Conservation (phyloP, 2,797 vertebrate genomes). For the Typhlichthys eigenmanni region DNA sequence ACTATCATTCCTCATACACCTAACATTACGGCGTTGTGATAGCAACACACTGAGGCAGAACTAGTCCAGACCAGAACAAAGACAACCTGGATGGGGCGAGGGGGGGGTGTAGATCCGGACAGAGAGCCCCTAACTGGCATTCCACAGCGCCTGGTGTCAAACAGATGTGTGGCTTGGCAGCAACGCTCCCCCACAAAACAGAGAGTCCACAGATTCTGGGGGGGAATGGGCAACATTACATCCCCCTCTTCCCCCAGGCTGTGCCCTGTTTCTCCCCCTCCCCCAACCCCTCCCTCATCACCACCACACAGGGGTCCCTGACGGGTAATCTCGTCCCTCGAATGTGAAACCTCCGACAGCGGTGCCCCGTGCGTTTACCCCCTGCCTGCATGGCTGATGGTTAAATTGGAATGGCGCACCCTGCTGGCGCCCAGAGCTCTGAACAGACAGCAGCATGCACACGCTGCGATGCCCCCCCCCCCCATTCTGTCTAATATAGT, state of each 20-base stretch:
- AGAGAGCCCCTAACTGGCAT: slow-evolving; percentile 69
- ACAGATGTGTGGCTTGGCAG: slow-evolving; percentile 78
- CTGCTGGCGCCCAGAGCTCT: slow-evolving; percentile 75
- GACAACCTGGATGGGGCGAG: slow-evolving; percentile 31
- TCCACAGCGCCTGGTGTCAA: slow-evolving; percentile 74
- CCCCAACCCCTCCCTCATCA: slow-evolving; percentile 73
- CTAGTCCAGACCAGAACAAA: slow-evolving; percentile 41
- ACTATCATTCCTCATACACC: neutral
- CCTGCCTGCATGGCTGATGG: slow-evolving; percentile 72
- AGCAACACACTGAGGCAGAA: neutral
- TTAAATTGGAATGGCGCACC: slow-evolving; percentile 79
- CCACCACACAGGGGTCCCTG: slow-evolving; percentile 72
- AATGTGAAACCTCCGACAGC: slow-evolving; percentile 76
- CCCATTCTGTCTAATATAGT: slow-evolving; percentile 75
- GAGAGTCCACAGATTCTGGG: slow-evolving; percentile 61
- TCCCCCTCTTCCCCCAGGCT: slow-evolving; percentile 32
- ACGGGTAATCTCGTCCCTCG: slow-evolving; percentile 78
- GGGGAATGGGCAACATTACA: slow-evolving; percentile 50
- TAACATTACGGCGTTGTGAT: neutral
- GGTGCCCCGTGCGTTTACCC: slow-evolving; percentile 71
- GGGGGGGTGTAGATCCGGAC: slow-evolving; percentile 63
- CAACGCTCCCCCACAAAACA: slow-evolving; percentile 63
- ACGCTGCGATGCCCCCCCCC: slow-evolving; percentile 65
- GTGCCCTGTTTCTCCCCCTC: slow-evolving; percentile 56
- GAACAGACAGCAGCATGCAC: slow-evolving; percentile 71